A percentile compares a stretch with the other conserved stretches of the same genome.
These are phyloP conservation scores for Phainopepla nitens DNA, from an alignment of 2,113 vertebrate genomes.

Conservation along the genomic window DNA sequence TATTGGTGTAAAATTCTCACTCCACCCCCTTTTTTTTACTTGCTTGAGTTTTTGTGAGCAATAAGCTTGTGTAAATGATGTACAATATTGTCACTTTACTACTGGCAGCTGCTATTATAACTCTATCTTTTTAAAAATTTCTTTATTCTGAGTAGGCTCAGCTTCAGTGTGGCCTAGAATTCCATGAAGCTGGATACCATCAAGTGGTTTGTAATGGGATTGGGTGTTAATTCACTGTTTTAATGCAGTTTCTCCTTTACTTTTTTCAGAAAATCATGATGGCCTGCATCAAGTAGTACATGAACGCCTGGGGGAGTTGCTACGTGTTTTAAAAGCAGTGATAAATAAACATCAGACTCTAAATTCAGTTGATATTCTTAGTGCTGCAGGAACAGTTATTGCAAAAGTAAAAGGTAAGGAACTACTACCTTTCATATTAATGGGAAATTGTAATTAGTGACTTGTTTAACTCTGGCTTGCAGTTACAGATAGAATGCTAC, in stretches of 20 bases:
- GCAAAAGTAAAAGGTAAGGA: slow-evolving; percentile 94
- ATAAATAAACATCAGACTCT: slow-evolving; percentile 91
- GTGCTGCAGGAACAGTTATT: slow-evolving; percentile 88
- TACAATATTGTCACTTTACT: background rate
- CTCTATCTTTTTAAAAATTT: background rate
- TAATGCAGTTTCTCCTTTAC: background rate
- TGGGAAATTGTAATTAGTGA: background rate
- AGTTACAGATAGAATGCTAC: background rate
- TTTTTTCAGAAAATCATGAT: slow-evolving; percentile 81
- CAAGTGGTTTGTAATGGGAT: background rate
- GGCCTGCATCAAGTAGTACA: slow-evolving; percentile 87
- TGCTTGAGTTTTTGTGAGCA: background rate
- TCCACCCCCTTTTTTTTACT: fast-evolving
- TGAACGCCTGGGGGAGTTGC: slow-evolving; percentile 88
- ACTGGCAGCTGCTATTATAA: background rate
- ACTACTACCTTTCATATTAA: background rate
- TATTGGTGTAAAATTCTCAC: background rate
- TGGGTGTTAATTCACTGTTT: background rate
- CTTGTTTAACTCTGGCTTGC: background rate
- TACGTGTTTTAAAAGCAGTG: slow-evolving; percentile 86
- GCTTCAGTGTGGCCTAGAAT: background rate
- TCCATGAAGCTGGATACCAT: background rate
- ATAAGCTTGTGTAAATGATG: background rate
- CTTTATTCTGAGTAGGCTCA: background rate
- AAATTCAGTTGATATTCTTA: slow-evolving; percentile 93